Conservation (phyloP, 1,140 invertebrate species). For the Lepidurus arcticus region DNA sequence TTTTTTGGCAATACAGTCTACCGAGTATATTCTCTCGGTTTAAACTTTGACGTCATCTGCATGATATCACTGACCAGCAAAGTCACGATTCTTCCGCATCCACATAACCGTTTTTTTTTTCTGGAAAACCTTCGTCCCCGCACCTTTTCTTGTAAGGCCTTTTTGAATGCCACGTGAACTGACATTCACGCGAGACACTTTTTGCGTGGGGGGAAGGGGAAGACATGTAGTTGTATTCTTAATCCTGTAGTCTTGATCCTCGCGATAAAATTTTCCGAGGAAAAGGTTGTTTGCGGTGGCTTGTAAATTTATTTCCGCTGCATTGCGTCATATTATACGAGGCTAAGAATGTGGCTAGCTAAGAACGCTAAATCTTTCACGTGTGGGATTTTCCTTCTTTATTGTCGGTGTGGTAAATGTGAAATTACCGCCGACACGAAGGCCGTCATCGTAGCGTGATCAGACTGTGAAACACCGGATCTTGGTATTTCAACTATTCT, state of each 20-base stretch:
- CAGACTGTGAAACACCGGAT: neutral
- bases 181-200: too few relatives aligned
- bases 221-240: neutral
- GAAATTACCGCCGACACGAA: neutral
- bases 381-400: neutral
- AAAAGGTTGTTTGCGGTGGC: neutral
- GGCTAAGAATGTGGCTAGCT: neutral
- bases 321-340: neutral
- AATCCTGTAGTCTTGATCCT: neutral
- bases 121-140: neutral
- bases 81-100: constrained; percentile 13
- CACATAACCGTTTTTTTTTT: neutral
- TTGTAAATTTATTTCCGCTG: constrained; percentile 13
- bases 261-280: neutral
- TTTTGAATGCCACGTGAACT: neutral
- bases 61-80: neutral
- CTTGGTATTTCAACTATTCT: neutral
- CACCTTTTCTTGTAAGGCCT: neutral
- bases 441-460: neutral
- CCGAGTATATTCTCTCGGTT: neutral
- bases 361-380: neutral
- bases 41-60: neutral
- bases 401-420: neutral
- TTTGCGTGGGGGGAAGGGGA: neutral
- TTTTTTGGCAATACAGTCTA: too few relatives aligned